A percentile compares a stretch with the other conserved stretches of the same genome.
Conservation (phyloP, 2,888 invertebrate genomes). For the Bimastos eiseni region DNA sequence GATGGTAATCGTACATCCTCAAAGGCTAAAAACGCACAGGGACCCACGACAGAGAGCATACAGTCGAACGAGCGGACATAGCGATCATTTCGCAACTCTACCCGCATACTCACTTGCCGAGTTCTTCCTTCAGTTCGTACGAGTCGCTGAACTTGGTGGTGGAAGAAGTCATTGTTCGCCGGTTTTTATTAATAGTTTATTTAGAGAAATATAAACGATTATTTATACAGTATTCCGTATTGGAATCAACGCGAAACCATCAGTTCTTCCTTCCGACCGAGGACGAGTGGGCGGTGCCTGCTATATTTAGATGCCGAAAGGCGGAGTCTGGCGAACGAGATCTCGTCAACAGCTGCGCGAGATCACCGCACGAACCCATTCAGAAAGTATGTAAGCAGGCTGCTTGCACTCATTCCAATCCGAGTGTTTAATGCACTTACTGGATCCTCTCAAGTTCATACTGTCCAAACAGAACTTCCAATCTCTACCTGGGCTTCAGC, state of each 20-base stretch:
- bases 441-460: too few species aligned
- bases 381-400: background rate
- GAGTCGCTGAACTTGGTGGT: constrained; percentile 89
- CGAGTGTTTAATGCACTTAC: too few species aligned
- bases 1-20: background rate
- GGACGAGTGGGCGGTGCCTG: background rate
- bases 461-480: too few species aligned
- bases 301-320: constrained; percentile 16
- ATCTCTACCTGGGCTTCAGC: too few species aligned
- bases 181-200: background rate
- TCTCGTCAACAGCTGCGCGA: constrained; percentile 6
- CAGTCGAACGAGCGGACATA: background rate
- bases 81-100: background rate
- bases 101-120: constrained; percentile 85
- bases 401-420: background rate
- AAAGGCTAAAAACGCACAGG: background rate
- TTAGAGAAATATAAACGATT: background rate
- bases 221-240: background rate
- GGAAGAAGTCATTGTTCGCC: constrained; percentile 31
- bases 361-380: background rate
- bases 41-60: background rate
- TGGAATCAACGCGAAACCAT: background rate
- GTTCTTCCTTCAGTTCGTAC: constrained; percentile 98
- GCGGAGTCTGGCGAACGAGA: constrained; percentile 6
- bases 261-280: constrained; percentile 1